These are phyloP conservation scores for Orius laevigatus DNA, from an alignment of 1,140 invertebrate species.

Conservation along the genomic window DNA sequence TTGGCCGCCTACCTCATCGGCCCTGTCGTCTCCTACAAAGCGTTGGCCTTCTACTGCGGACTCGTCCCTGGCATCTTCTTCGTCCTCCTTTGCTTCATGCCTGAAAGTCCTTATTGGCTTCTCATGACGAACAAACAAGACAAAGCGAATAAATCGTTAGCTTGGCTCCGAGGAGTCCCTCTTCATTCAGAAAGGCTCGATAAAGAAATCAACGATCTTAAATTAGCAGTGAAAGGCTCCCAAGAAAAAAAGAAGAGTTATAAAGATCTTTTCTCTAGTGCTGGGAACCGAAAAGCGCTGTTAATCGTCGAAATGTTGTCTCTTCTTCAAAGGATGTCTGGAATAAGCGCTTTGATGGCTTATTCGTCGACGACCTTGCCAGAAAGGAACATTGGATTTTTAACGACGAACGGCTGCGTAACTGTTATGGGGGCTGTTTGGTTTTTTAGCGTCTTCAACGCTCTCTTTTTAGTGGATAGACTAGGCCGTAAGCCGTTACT, in stretches of 20 bases:
- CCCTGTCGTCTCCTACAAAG: slow-evolving; percentile 47
- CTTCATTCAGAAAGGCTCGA: slow-evolving; percentile 27
- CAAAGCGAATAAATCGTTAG: slow-evolving; percentile 42
- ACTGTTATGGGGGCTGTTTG: slow-evolving; percentile 10
- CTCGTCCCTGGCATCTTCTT: slow-evolving; percentile 42
- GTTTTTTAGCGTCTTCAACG: slow-evolving; percentile 7
- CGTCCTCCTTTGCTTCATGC: slow-evolving; percentile 51
- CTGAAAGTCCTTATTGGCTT: slow-evolving; percentile 64
- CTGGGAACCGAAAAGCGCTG: slow-evolving; percentile 10
- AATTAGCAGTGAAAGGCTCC: slow-evolving; percentile 7
- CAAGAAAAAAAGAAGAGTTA: background rate
- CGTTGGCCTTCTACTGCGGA: slow-evolving; percentile 44
- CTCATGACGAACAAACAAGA: slow-evolving; percentile 34
- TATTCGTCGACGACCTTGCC: slow-evolving; percentile 15
- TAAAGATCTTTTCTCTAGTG: slow-evolving; percentile 8
- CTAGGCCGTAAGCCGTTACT: slow-evolving; percentile 26
- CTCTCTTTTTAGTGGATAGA: slow-evolving; percentile 26
- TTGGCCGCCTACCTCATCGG: slow-evolving; percentile 59
- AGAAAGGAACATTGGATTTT: background rate
- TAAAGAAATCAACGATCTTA: slow-evolving; percentile 25
- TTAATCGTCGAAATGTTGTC: slow-evolving; percentile 13
- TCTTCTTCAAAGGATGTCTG: slow-evolving; percentile 12
- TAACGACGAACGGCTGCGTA: slow-evolving; percentile 11
- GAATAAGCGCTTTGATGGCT: slow-evolving; percentile 13
- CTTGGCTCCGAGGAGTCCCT: slow-evolving; percentile 15